These are phyloP conservation scores for Tretioscincus oriximinensis DNA, from an alignment of 2,113 vertebrate genomes.

Conservation along the genomic window DNA sequence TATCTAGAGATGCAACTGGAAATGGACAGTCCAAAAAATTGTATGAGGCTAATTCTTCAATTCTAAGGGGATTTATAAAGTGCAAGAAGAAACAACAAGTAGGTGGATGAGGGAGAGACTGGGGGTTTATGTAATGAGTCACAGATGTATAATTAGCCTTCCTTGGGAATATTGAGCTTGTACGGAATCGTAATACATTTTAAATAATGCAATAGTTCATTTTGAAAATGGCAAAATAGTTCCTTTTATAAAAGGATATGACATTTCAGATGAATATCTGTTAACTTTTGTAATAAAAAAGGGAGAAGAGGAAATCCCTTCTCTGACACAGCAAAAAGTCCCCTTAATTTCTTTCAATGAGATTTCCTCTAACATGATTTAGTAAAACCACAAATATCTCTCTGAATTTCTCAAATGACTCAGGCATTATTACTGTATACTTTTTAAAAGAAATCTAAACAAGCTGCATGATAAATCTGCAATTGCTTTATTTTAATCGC, in stretches of 20 bases:
- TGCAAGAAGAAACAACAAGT: too few species aligned
- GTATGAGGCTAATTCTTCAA: too few species aligned
- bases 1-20: too few species aligned
- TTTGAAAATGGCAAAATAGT: background rate
- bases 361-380: background rate
- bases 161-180: background rate
- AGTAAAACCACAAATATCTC: background rate
- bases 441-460: background rate
- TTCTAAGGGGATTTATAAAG: too few species aligned
- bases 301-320: background rate
- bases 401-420: background rate
- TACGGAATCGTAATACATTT: background rate
- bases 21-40: too few species aligned
- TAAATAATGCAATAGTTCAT: background rate
- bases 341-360: background rate
- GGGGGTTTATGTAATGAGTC: too few species aligned
- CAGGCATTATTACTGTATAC: background rate
- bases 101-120: too few species aligned
- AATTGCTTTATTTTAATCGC: background rate
- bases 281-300: constrained; percentile 1
- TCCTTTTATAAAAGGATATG: background rate
- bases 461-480: background rate
- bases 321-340: background rate
- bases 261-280: background rate
- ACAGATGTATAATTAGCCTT: background rate